A percentile compares a stretch with the other conserved stretches of the same genome.
Conservation (phyloP, 2,888 invertebrate genomes). For the Leptinotarsa rubiginosa region DNA sequence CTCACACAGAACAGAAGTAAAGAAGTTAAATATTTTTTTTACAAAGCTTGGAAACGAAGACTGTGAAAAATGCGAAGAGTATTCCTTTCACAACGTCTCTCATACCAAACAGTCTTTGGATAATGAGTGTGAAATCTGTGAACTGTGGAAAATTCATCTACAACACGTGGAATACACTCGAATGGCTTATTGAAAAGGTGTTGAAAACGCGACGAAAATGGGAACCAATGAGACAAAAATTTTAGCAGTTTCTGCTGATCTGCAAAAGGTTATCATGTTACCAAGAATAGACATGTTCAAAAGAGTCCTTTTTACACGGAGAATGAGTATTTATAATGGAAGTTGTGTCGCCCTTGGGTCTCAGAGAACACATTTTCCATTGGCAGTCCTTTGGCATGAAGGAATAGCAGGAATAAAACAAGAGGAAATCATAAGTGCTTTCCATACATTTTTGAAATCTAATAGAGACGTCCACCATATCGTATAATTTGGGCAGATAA, state of each 20-base stretch:
- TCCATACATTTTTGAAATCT: conserved; percentile 24
- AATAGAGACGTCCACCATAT: conserved; percentile 29
- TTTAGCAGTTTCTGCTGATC: not conserved
- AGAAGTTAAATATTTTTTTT: conserved; percentile 42
- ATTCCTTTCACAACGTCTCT: too few species aligned
- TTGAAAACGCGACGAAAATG: not conserved
- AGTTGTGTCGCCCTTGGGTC: conserved; percentile 39
- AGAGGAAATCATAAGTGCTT: conserved; percentile 46
- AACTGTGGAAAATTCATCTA: conserved; percentile 18
- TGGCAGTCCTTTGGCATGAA: conserved; percentile 54
- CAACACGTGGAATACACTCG: not conserved
- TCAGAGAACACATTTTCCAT: conserved; percentile 9
- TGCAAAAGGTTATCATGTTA: conserved; percentile 6
- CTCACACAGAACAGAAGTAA: conserved; percentile 37
- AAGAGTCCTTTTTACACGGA: conserved; percentile 12
- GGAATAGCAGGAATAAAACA: conserved; percentile 42
- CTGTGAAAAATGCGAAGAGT: conserved; percentile 45
- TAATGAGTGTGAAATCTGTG: conserved; percentile 28
- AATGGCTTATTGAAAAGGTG: conserved; percentile 5
- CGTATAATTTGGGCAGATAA: conserved; percentile 32
- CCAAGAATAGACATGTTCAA: not conserved
- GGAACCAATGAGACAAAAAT: not conserved
- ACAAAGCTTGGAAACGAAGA: conserved; percentile 47
- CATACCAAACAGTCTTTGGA: too few species aligned
- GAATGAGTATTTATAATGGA: conserved; percentile 34